phyloP scores from a whole-genome alignment of 35 echinoderm and acorn worm species.

The Stichopus chloronotus region DNA sequence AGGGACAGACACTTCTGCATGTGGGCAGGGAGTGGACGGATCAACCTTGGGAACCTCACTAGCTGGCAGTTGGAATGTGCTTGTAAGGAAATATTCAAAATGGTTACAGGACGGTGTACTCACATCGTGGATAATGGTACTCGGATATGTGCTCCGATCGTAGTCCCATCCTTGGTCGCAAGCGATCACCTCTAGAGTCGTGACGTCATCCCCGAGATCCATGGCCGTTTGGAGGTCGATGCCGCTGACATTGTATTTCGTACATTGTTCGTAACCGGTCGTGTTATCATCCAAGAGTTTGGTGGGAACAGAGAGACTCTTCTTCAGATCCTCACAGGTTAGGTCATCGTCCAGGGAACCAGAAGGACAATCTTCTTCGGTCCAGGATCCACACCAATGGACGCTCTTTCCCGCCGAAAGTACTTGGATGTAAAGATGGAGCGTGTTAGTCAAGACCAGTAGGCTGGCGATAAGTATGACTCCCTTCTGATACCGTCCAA shows the following conservation, averaged over 20 bases:
- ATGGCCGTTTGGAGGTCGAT: conserved; percentile 20
- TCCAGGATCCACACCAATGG: conserved; percentile 2
- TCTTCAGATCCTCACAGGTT: conserved; percentile 22
- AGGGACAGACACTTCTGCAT: too few species aligned
- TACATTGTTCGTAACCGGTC: conserved; percentile 14
- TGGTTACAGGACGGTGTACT: background rate
- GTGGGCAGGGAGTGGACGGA: too few species aligned
- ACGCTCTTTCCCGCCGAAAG: conserved; percentile 20
- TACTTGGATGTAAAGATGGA: background rate
- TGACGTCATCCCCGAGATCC: background rate
- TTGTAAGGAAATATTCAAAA: too few species aligned
- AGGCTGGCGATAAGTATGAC: background rate
- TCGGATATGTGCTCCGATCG: conserved; percentile 13
- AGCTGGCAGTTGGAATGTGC: too few species aligned
- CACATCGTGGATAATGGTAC: conserved; percentile 22
- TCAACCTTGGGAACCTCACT: too few species aligned
- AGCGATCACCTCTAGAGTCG: background rate
- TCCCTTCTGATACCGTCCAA: background rate
- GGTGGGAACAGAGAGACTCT: background rate
- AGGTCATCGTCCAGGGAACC: background rate
- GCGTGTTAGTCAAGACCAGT: background rate
- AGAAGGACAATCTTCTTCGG: background rate
- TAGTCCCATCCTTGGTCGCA: conserved; percentile 43
- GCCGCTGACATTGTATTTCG: conserved; percentile 23
- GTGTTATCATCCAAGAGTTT: background rate